Percentiles rank a stretch among this genome's conserved stretches.
phyloP scores from a whole-genome alignment of 2,113 vertebrate genomes.

The Lophochroa leadbeateri region DNA sequence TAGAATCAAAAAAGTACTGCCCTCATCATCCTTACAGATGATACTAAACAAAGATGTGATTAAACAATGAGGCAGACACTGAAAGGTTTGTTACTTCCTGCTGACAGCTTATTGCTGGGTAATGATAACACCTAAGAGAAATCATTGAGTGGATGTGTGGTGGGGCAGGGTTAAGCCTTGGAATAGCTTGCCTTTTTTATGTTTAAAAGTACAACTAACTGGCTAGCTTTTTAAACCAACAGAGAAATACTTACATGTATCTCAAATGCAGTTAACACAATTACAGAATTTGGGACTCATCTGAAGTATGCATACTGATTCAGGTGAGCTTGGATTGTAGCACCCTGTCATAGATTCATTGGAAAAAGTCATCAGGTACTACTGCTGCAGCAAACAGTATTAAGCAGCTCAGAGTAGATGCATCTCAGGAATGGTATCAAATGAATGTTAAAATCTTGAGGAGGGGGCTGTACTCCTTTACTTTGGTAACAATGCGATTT shows the following conservation, averaged over 20 bases:
- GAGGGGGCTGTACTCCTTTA: not conserved
- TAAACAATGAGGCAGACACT: not conserved
- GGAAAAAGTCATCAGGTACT: not conserved
- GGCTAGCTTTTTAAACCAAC: not conserved
- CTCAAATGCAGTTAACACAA: not conserved
- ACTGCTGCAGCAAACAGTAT: not conserved
- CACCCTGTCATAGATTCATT: not conserved
- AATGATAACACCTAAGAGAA: not conserved
- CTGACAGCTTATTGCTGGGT: not conserved
- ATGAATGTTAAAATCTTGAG: not conserved
- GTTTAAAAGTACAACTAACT: not conserved
- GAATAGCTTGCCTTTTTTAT: not conserved
- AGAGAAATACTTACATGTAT: not conserved
- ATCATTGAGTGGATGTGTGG: not conserved
- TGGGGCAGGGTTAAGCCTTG: not conserved
- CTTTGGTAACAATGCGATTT: constrained; percentile 21
- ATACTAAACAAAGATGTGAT: not conserved
- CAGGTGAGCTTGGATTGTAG: not conserved
- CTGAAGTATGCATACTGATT: not conserved
- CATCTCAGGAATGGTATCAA: not conserved
- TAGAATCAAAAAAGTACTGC: not conserved
- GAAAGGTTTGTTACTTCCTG: not conserved
- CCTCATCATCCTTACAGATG: not conserved
- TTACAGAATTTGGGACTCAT: not conserved
- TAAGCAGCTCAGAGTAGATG: not conserved